Evolutionary conservation across 2,888 invertebrate genomes (phyloP).

Genomic region (Nymphalis c-album): DNA sequence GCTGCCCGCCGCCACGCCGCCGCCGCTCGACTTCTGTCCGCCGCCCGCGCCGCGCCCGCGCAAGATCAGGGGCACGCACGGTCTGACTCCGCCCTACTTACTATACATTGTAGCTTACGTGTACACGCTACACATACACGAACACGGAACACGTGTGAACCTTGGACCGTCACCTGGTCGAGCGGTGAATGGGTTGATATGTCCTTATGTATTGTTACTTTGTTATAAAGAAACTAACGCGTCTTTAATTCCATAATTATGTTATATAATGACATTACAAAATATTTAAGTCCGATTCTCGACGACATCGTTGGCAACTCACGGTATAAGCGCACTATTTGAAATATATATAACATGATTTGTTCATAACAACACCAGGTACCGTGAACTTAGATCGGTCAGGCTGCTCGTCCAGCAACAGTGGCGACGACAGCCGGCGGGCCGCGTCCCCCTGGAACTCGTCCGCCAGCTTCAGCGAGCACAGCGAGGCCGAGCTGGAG

Average conservation of each 20-base stretch:
- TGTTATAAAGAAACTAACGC: too few relatives aligned
- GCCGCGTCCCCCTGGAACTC: conserved; percentile 76
- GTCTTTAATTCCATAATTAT: too few relatives aligned
- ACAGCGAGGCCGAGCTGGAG: conserved; percentile 64
- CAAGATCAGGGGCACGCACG: conserved; percentile 73
- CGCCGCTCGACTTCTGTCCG: conserved; percentile 64
- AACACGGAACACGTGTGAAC: too few relatives aligned
- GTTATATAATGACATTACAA: too few relatives aligned
- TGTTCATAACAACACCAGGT: conserved; percentile 45
- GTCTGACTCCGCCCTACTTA: conserved; percentile 46
- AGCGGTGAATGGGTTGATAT: too few relatives aligned
- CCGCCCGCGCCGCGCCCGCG: conserved; percentile 65
- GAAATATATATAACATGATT: too few relatives aligned
- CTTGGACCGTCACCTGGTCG: too few relatives aligned
- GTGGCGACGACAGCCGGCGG: conserved; percentile 64
- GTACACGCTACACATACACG: too few relatives aligned
- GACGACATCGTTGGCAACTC: too few relatives aligned
- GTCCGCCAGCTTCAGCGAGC: conserved; percentile 69
- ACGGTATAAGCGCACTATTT: too few relatives aligned
- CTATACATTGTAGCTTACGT: too few relatives aligned
- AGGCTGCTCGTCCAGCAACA: conserved; percentile 71
- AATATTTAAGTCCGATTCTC: too few relatives aligned
- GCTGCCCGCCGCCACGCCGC: conserved; percentile 65
- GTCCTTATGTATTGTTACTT: neutral
- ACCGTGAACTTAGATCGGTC: conserved; percentile 67